A percentile compares a stretch with the other conserved stretches of the same genome.
Evolutionary conservation across 2,797 vertebrate genomes (phyloP).

Genomic region (Ctenopoma multispine): DNA sequence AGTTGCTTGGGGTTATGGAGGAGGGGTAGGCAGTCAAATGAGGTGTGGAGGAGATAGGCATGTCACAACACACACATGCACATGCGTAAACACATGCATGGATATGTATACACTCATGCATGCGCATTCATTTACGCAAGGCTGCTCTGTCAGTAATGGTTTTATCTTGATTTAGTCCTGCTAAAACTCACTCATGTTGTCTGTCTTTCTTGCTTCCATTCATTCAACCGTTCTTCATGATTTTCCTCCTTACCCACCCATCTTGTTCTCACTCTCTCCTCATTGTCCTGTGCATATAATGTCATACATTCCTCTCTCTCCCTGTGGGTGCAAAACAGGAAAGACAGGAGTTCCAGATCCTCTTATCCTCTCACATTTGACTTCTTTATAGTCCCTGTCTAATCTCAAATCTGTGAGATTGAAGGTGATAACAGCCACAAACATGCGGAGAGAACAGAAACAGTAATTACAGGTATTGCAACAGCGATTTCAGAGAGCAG

Average conservation of each 20-base stretch:
- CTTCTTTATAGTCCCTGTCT: conserved; percentile 52
- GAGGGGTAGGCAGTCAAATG: conserved; percentile 43
- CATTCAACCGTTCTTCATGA: conserved; percentile 48
- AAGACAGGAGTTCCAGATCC: conserved; percentile 59
- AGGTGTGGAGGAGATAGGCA: conserved; percentile 57
- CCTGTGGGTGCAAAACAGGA: conserved; percentile 56
- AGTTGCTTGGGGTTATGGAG: conserved; percentile 60
- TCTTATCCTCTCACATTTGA: conserved; percentile 62
- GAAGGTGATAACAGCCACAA: conserved; percentile 53
- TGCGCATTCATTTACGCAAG: conserved; percentile 64
- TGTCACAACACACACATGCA: conserved; percentile 65
- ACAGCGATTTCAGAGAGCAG: conserved; percentile 41
- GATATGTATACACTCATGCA: conserved; percentile 44
- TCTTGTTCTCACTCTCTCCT: conserved; percentile 37
- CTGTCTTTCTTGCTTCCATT: conserved; percentile 38
- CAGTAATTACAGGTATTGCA: conserved; percentile 55
- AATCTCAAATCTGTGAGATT: conserved; percentile 45
- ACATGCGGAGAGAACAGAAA: conserved; percentile 51
- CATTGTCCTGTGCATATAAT: conserved; percentile 62
- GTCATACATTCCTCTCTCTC: conserved; percentile 64
- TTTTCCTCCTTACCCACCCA: conserved; percentile 52
- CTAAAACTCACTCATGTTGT: conserved; percentile 26
- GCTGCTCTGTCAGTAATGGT: conserved; percentile 63
- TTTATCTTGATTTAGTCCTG: conserved; percentile 52
- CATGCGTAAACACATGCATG: conserved; percentile 38